phyloP scores from a whole-genome alignment of 2,888 invertebrate species.

The Leucophora obtusa region DNA sequence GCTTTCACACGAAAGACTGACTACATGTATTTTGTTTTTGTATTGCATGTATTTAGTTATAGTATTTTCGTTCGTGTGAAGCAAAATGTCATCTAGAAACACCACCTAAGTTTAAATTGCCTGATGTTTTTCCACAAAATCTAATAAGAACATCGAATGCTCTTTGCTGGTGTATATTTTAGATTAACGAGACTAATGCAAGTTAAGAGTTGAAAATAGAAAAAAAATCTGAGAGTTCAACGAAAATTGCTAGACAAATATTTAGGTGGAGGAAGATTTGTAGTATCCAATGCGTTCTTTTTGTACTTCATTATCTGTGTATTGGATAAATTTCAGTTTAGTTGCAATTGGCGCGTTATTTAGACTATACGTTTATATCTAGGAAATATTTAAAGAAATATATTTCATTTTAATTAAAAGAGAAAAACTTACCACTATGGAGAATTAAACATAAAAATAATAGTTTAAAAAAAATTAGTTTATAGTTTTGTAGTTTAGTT shows the following conservation, averaged over 20 bases:
- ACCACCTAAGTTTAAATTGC: background rate
- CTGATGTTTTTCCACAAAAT: conserved; percentile 24
- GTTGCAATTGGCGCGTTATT: conserved; percentile 70
- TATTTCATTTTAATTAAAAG: background rate
- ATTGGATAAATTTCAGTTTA: conserved; percentile 52
- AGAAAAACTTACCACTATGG: background rate
- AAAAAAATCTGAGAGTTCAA: no score
- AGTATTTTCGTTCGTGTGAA: no score
- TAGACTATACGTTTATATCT: conserved; percentile 48
- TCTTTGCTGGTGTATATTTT: background rate
- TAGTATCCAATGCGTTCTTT: conserved; percentile 25
- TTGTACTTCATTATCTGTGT: conserved; percentile 22
- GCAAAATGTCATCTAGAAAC: no score
- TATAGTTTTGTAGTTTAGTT: conserved; percentile 42
- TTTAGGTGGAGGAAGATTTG: conserved; percentile 24
- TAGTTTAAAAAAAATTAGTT: conserved; percentile 5
- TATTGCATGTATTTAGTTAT: no score
- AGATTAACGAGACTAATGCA: conserved; percentile 27
- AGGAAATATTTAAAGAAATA: conserved; percentile 18
- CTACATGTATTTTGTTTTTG: no score
- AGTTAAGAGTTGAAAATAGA: conserved; percentile 37
- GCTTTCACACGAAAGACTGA: no score
- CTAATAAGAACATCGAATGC: background rate
- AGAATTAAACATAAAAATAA: conserved; percentile 6
- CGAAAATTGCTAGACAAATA: no score